Percentiles rank a stretch among this genome's conserved stretches.
These are phyloP conservation scores for Petroica traversi DNA, from an alignment of 2,113 vertebrate species.

Conservation along the genomic window DNA sequence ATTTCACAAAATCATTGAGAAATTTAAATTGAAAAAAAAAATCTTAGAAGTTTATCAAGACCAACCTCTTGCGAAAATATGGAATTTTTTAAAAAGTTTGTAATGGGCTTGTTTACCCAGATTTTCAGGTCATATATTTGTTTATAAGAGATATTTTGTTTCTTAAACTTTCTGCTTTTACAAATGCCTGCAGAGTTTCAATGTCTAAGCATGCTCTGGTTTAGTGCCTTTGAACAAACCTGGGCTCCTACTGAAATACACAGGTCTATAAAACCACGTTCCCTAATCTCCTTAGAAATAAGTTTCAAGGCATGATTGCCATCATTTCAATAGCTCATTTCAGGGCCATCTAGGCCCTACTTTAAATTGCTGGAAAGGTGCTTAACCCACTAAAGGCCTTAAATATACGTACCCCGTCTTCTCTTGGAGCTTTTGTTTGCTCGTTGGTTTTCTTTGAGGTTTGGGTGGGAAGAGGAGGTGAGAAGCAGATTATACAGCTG, in stretches of 20 bases:
- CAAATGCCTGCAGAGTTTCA: neutral
- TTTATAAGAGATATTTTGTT: neutral
- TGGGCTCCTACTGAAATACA: neutral
- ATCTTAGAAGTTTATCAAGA: neutral
- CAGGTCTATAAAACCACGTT: neutral
- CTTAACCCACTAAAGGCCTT: neutral
- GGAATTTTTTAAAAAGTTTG: neutral
- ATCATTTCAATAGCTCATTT: neutral
- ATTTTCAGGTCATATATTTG: neutral
- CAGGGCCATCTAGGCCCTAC: neutral
- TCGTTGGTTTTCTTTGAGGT: neutral
- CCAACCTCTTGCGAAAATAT: neutral
- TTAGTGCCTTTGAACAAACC: neutral
- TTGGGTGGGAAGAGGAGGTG: neutral
- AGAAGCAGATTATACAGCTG: neutral
- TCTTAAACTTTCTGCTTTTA: neutral
- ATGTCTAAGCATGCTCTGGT: neutral
- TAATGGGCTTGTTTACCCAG: neutral
- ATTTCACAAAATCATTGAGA: neutral
- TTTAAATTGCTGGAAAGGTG: neutral
- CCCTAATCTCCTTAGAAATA: neutral
- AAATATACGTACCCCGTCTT: neutral
- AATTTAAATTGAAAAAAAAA: conserved; percentile 2
- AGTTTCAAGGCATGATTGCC: neutral
- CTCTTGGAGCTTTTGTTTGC: neutral